Percentiles rank a stretch among this genome's conserved stretches.
Conservation (phyloP, 2,113 vertebrate genomes). For the Gadus chalcogrammus region DNA sequence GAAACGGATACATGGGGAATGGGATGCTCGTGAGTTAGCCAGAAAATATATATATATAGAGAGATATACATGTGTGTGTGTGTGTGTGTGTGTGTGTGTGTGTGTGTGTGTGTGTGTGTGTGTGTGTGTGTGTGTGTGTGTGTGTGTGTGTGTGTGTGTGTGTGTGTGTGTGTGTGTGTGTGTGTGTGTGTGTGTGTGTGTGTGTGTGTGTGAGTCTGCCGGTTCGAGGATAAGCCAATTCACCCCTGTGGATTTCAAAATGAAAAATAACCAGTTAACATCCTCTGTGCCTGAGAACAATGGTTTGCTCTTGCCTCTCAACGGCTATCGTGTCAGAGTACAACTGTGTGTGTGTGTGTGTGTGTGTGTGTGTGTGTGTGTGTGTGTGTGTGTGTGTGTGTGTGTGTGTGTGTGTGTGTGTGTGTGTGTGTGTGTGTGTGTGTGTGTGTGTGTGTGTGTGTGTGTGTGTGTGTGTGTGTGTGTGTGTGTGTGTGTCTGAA, state of each 20-base stretch:
- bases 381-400: conserved; percentile 6
- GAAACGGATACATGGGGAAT: conserved; percentile 12
- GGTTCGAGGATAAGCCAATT: conserved; percentile 60
- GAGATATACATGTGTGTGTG: conserved; percentile 31
- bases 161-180: too few species aligned
- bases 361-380: too few species aligned
- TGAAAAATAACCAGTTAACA: conserved; percentile 44
- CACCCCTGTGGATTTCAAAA: conserved; percentile 53
- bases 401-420: conserved; percentile 18
- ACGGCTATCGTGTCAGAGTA: background rate
- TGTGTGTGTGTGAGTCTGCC: conserved; percentile 20
- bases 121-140: too few species aligned
- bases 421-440: background rate
- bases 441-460: background rate
- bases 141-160: too few species aligned
- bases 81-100: conserved; percentile 19
- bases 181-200: conserved; percentile 13
- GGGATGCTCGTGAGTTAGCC: conserved; percentile 26
- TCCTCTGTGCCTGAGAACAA: conserved; percentile 21
- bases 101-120: too few species aligned
- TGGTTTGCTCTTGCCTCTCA: background rate
- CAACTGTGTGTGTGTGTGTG: background rate
- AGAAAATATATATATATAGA: background rate
- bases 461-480: conserved; percentile 8
- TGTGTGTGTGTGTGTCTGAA: conserved; percentile 14